Evolutionary conservation across 2,888 invertebrate genomes (phyloP), one percentile per base, ranked within the genome.

Genomic region (Fragum whitleyi): DNA sequence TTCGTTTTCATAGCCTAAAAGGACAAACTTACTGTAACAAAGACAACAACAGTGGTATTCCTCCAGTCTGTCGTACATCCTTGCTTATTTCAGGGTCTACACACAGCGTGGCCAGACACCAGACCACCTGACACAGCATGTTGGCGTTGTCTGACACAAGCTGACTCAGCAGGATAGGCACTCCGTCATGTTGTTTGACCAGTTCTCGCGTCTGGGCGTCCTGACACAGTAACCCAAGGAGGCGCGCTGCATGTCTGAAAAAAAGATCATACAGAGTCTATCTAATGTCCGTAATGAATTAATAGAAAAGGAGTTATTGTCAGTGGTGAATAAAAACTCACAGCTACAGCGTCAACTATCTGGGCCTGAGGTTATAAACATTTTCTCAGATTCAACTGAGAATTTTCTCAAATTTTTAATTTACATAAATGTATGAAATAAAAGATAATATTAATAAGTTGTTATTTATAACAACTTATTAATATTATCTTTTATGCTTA

Each of bases 101-200:
- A 81, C 94, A 93, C 73, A 94, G 86, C 79, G 93, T 93, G 0
- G 94, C 94, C 32, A 94, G 87, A 78, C 94, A 94, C 94, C 94
- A 94, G 11, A 94, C 93, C 9, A 94, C 91, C 79, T 94, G 93
- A 92, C 93, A 93, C 73, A 94, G 90, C 61, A 94, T 88, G 47
- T 94, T 93, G n/a, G 93, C 92, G 83, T 94, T 94, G 68, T 93
- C 92, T 0, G 78, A 80, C 79, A 92, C 91, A 47, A 94, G 93
- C 21, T 81, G 92, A 92, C 92, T 92, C 23, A 94, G 88, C n/a
- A 94, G 86, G 23, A 93, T 87, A 0, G 93, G 92, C 7, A 94
- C 88, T 16, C 94, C 94, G 79, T 94, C 93, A 74, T 92, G 91
- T 23, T 89, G 83, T 76, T 92, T 92, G 61, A 94, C 89, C 77